These are phyloP conservation scores for Deilephila elpenor DNA, from an alignment of 2,888 invertebrate genomes.

Conservation along the genomic window DNA sequence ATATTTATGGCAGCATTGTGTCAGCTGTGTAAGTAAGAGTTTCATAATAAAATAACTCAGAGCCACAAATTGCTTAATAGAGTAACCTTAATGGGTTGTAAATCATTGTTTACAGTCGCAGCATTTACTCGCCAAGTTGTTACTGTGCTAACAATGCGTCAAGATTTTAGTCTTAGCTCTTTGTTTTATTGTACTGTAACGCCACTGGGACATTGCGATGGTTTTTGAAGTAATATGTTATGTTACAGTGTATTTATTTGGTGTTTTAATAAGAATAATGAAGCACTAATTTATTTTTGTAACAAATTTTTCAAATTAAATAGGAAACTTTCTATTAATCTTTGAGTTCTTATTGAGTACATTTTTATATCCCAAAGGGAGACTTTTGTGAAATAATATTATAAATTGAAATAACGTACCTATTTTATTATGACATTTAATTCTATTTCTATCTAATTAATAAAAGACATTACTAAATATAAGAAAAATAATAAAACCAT, in stretches of 20 bases:
- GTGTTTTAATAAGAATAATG: too few species aligned
- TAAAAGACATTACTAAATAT: too few species aligned
- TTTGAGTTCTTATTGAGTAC: too few species aligned
- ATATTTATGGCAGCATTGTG: slow-evolving; percentile 27
- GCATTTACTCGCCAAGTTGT: slow-evolving; percentile 44
- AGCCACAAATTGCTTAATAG: slow-evolving; percentile 43
- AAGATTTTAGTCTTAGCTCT: background rate
- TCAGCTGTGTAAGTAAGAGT: slow-evolving; percentile 13
- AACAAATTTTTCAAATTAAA: too few species aligned
- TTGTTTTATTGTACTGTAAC: slow-evolving; percentile 9
- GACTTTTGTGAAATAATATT: too few species aligned
- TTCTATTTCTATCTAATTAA: too few species aligned
- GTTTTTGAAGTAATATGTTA: background rate
- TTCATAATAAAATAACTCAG: slow-evolving; percentile 28
- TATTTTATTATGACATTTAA: too few species aligned
- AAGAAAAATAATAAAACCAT: background rate
- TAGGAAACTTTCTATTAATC: too few species aligned
- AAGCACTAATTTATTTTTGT: too few species aligned
- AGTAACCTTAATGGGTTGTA: slow-evolving; percentile 48
- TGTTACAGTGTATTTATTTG: too few species aligned
- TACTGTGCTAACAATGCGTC: slow-evolving; percentile 32
- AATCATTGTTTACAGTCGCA: slow-evolving; percentile 55
- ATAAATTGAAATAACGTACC: too few species aligned
- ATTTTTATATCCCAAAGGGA: too few species aligned
- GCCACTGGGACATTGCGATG: background rate